Conservation (phyloP, 2,888 invertebrate species). For the Dilophus febrilis region DNA sequence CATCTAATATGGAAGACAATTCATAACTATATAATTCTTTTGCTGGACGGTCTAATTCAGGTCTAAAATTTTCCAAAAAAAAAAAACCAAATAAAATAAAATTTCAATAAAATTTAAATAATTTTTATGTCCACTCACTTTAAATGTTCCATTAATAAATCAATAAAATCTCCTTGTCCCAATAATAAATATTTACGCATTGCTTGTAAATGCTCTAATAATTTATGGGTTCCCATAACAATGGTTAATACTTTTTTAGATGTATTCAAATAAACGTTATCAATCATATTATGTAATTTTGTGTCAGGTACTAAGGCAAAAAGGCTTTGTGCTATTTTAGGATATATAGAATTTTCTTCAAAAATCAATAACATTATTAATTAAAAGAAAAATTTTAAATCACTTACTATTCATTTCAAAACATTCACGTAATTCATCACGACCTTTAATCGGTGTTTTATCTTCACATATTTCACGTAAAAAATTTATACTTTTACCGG, state of each 20-base stretch:
- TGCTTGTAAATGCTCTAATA: slow-evolving; percentile 80
- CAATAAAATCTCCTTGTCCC: slow-evolving; percentile 92
- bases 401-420: slow-evolving; percentile 32
- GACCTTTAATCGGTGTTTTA: slow-evolving; percentile 44
- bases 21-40: slow-evolving; percentile 75
- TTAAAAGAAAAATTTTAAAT: slow-evolving; percentile 1
- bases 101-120: background rate
- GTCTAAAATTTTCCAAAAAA: slow-evolving; percentile 34
- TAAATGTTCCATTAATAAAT: slow-evolving; percentile 79
- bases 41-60: slow-evolving; percentile 76
- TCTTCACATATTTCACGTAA: slow-evolving; percentile 83
- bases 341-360: background rate
- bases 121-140: too few relatives aligned
- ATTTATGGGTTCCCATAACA: slow-evolving; percentile 69
- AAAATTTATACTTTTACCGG: slow-evolving; percentile 93
- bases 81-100: slow-evolving; percentile 2
- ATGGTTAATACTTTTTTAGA: slow-evolving; percentile 74
- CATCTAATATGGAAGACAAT: slow-evolving; percentile 66
- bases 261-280: slow-evolving; percentile 70
- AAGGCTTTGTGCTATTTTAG: slow-evolving; percentile 19
- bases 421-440: slow-evolving; percentile 36
- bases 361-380: slow-evolving; percentile 3
- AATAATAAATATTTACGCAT: slow-evolving; percentile 79
- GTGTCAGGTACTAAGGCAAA: slow-evolving; percentile 48
- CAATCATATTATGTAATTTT: slow-evolving; percentile 64